Conservation (phyloP, 2,113 vertebrate genomes). For the Rhabdomys dilectus region DNA sequence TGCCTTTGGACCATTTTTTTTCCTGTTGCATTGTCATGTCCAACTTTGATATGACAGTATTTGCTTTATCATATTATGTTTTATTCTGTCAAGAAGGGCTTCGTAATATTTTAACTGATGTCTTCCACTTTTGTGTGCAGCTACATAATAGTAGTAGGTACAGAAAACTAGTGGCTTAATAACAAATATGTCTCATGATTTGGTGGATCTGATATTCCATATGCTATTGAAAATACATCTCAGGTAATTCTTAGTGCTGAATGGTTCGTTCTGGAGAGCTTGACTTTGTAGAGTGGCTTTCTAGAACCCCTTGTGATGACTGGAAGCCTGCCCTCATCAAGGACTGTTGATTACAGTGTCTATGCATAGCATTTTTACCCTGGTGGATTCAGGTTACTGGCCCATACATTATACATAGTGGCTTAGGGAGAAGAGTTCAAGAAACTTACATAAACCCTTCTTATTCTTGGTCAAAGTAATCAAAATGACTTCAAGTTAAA, state of each 20-base stretch:
- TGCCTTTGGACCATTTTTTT: neutral
- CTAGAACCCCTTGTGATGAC: neutral
- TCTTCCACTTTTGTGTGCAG: neutral
- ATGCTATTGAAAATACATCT: neutral
- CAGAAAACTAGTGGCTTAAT: neutral
- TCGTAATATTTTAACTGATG: neutral
- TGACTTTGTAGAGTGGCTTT: neutral
- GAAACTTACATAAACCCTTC: neutral
- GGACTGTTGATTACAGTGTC: neutral
- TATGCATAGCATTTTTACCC: neutral
- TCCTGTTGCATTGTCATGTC: neutral
- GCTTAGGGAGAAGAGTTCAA: neutral
- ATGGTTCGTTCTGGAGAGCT: too few relatives aligned
- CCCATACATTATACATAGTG: too few relatives aligned
- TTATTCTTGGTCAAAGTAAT: neutral
- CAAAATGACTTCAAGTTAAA: neutral
- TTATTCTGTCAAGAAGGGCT: neutral
- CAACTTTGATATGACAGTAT: neutral
- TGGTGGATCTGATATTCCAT: neutral
- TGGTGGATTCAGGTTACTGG: neutral
- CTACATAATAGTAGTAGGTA: neutral
- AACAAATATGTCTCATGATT: neutral
- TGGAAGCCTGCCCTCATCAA: neutral
- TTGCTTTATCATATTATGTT: neutral
- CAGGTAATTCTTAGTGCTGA: neutral